A percentile compares a stretch with the other conserved stretches of the same genome.
These are phyloP conservation scores for Pseudolycoriella hygida DNA, from an alignment of 2,888 invertebrate genomes.

Conservation along the genomic window DNA sequence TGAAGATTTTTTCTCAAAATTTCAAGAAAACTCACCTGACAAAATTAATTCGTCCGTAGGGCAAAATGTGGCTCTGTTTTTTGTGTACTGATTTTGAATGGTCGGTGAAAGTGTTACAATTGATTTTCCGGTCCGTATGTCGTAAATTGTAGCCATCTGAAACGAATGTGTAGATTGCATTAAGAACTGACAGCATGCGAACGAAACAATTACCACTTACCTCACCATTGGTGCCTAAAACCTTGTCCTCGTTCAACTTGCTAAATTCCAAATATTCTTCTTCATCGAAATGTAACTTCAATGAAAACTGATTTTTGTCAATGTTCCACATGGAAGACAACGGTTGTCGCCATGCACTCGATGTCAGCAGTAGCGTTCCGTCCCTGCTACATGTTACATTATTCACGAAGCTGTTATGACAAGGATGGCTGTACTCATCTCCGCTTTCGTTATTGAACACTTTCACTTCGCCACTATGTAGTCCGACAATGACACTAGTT, in stretches of 20 bases:
- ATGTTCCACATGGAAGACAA: constrained; percentile 34
- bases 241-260: constrained; percentile 64
- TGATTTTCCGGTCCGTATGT: constrained; percentile 61
- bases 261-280: constrained; percentile 88
- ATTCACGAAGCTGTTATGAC: constrained; percentile 76
- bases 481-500: constrained; percentile 64
- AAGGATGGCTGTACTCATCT: constrained; percentile 59
- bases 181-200: constrained; percentile 13
- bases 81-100: constrained; percentile 81
- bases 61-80: constrained; percentile 87
- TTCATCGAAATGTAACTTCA: constrained; percentile 53
- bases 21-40: constrained; percentile 39
- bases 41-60: constrained; percentile 87
- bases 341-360: constrained; percentile 71
- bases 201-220: constrained; percentile 14
- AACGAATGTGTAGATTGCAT: too few species aligned
- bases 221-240: constrained; percentile 77
- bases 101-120: constrained; percentile 58
- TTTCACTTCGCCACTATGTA: constrained; percentile 79
- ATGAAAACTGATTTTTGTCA: constrained; percentile 22
- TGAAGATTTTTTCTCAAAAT: too few species aligned
- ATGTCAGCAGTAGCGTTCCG: constrained; percentile 64
- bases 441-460: constrained; percentile 72
- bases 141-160: too few species aligned
- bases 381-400: constrained; percentile 58